A percentile compares a stretch with the other conserved stretches of the same genome.
phyloP scores from a whole-genome alignment of 1,140 invertebrate species.

The Brachionus rubens region DNA sequence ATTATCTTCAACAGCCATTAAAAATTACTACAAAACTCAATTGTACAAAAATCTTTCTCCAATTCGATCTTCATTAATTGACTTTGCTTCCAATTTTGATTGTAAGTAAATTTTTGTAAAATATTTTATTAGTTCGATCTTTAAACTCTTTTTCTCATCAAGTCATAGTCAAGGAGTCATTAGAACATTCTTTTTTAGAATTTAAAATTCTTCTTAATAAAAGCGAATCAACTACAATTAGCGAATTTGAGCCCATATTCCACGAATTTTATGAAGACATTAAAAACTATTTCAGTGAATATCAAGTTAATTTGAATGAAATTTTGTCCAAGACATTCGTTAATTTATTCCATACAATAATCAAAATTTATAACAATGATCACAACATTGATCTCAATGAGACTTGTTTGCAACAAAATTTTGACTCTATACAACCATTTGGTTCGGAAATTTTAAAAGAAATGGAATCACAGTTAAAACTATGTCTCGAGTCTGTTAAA shows the following conservation, averaged over 20 bases:
- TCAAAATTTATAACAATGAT: background rate
- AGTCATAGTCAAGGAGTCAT: background rate
- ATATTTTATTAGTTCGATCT: background rate
- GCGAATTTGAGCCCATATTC: background rate
- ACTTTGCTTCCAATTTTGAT: constrained; percentile 16
- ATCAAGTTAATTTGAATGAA: background rate
- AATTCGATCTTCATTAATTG: background rate
- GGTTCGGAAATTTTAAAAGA: background rate
- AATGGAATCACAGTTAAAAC: background rate
- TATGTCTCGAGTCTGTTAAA: background rate
- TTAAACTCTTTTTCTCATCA: background rate
- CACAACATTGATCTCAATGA: background rate
- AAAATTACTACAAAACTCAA: background rate
- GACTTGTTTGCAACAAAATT: background rate
- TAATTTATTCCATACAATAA: background rate
- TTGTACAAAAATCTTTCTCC: background rate
- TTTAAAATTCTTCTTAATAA: background rate
- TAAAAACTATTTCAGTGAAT: constrained; percentile 14
- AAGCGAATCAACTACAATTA: background rate
- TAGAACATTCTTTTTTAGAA: background rate
- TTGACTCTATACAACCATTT: background rate
- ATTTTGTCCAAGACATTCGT: background rate
- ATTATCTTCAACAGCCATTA: background rate
- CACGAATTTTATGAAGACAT: background rate
- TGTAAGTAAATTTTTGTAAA: background rate